Percentiles rank a stretch among this genome's conserved stretches.
Conservation (phyloP, 2,113 vertebrate species). For the Pardalotus punctatus region DNA sequence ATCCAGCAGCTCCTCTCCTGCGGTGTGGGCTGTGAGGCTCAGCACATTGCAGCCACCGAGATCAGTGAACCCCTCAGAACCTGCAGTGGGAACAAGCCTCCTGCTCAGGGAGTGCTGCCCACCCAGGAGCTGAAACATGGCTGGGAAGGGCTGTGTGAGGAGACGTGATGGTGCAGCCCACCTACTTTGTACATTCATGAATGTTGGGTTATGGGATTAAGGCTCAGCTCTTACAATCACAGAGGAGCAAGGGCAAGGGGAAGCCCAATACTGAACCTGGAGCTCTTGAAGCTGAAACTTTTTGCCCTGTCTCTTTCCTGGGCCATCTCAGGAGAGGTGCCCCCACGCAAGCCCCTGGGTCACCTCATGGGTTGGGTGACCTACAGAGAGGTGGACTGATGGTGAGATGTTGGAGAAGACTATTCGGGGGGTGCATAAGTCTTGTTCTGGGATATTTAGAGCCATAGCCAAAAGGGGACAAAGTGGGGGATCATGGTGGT, state of each 20-base stretch:
- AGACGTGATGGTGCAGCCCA: rapidly evolving
- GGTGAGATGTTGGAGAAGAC: not conserved
- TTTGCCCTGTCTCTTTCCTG: not conserved
- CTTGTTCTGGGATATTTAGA: not conserved
- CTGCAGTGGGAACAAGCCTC: rapidly evolving
- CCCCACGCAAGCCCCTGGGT: not conserved
- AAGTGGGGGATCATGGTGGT: not conserved
- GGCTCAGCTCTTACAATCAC: not conserved
- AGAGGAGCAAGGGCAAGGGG: not conserved
- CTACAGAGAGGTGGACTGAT: not conserved
- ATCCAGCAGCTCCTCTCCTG: not conserved
- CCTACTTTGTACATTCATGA: rapidly evolving
- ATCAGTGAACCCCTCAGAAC: not conserved
- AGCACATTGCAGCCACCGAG: rapidly evolving
- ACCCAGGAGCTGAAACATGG: not conserved
- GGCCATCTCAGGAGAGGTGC: not conserved
- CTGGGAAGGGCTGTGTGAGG: rapidly evolving
- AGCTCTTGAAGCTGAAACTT: rapidly evolving
- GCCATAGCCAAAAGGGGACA: not conserved
- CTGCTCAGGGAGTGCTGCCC: rapidly evolving
- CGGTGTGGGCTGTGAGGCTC: not conserved
- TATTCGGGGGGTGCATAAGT: not conserved
- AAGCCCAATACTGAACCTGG: rapidly evolving
- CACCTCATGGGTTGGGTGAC: not conserved
- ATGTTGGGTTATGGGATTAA: not conserved